Base-by-base conservation (phyloP, 2,113 vertebrate species). In the Motacilla alba region DNA sequence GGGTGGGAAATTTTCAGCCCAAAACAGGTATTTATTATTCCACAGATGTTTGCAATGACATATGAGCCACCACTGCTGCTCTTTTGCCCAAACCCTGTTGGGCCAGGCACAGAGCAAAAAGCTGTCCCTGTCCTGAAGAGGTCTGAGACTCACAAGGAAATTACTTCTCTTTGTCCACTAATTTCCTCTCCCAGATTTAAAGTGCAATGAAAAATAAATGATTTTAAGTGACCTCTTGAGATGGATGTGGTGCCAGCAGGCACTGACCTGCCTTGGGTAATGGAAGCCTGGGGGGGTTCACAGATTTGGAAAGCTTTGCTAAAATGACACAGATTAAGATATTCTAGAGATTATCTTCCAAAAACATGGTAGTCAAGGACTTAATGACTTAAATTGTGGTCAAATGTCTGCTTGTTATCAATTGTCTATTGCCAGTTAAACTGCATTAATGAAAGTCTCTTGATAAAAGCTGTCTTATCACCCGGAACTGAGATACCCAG, bases 401-500 rank as follows among this genome's bases (percentile, higher is more conserved):
- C 52, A 94, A 62, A 73, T 68, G 70, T 50, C 87, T 94, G 87
- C 39, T 94, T 55, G 21, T 70, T 91, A 75, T 94, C 94, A 94
- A 72, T 92, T 81, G 33, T 50, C 68, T 68, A 67, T 81, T 13
- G 13, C 74, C 89, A 77, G 68, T 33, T 84, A 62, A 93, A 68
- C 86, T 69, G 78, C 83, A 80, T 93, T 94, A 96, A 82, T 88
- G 77, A 87, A 83, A 44, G 82, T 79, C 80, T 37, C 35, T 14
- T 43, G 91, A 94, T 96, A 94, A 94, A 73, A 85, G 84, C 90
- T 89, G 59, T 63, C 84, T 96, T 97, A 97, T 94, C 95, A 31
- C 13, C 87, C 14, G 26, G 89, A 94, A 73, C 78, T 55, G 87
- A 72, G 87, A 85, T 77, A 59, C 33, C 12, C 46, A 1, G 44